phyloP scores from a whole-genome alignment of 1,140 invertebrate genomes.

The Dendroctonus ponderosae region DNA sequence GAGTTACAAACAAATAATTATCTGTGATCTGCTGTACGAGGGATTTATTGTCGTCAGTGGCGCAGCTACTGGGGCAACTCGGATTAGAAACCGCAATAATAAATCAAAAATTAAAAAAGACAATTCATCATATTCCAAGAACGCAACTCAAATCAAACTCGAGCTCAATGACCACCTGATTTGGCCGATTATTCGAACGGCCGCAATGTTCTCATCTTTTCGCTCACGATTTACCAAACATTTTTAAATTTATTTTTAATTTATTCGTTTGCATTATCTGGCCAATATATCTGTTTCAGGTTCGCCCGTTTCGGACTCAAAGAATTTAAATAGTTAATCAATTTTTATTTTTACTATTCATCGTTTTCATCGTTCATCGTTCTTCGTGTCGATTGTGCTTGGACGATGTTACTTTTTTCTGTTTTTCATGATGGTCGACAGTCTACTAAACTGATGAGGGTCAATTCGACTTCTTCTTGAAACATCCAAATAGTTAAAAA shows the following conservation, averaged over 20 bases:
- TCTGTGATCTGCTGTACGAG: too few relatives aligned
- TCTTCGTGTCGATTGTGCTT: constrained; percentile 25
- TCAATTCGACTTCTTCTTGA: background rate
- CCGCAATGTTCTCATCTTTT: too few relatives aligned
- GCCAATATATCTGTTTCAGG: constrained; percentile 33
- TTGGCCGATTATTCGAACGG: too few relatives aligned
- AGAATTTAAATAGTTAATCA: constrained; percentile 38
- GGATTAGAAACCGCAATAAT: too few relatives aligned
- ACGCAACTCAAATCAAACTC: too few relatives aligned
- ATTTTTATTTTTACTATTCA: constrained; percentile 39
- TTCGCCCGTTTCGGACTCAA: constrained; percentile 24
- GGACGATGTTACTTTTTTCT: background rate
- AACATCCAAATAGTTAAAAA: too few relatives aligned
- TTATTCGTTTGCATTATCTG: constrained; percentile 30
- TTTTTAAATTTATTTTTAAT: constrained; percentile 25
- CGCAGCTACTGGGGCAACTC: too few relatives aligned
- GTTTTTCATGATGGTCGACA: constrained; percentile 19
- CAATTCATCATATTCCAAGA: too few relatives aligned
- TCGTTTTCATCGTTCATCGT: constrained; percentile 32
- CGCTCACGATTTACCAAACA: too few relatives aligned
- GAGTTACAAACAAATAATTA: background rate
- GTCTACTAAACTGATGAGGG: background rate
- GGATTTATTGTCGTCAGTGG: too few relatives aligned
- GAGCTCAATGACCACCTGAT: too few relatives aligned
- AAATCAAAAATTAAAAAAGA: too few relatives aligned